Evolutionary conservation across 2,888 invertebrate species (phyloP), one percentile per base, ranked within the genome.

Genomic region (Acrobasis repandana): DNA sequence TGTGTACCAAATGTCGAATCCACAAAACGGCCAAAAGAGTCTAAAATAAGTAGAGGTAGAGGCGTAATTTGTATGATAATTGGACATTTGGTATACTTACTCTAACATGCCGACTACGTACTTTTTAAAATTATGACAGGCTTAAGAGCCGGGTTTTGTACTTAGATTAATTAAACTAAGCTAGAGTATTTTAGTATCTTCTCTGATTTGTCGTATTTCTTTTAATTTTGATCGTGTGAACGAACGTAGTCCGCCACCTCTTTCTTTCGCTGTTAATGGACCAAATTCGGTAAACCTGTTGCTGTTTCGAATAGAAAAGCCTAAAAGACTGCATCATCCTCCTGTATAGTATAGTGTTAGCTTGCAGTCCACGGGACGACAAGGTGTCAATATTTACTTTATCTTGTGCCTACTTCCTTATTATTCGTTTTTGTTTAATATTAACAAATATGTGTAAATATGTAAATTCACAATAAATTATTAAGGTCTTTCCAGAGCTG

Each of bases 361-460:
- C 38, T 38, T 20, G 5, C 20, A 38, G 34, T 34, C 48, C 38
- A 50, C 49, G 48, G 1, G 9, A 58, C 34, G 18, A 36, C 58
- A 34, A 14, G 9, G 6, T 36, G 38, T 36, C 36, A 49, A 60
- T 61, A 58, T 65, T 51, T 56, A 28, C 28, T 8, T 28, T 65
- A 65, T 65, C 61, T 61, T 65, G 64, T 65, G 63, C 63, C 60
- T 66, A 61, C 56, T 60, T 63, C 47, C 11, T 36, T 52, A 57
- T 56, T 9, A 50, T 58, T 50, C 48, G 49, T 67, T 63, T 65
- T 54, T 61, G 50, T 65, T 61, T 50, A 60, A 63, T 50, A 57
- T 60, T 58, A 65, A 64, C n/a, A 47, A 59, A 62, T 67, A 66
- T 66, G 66, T 81, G 80, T 81, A 82, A 73, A 82, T 82, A 83